A percentile compares a stretch with the other conserved stretches of the same genome.
These are phyloP conservation scores for Chouioia cunea DNA, from an alignment of 2,888 invertebrate species.

Conservation along the genomic window DNA sequence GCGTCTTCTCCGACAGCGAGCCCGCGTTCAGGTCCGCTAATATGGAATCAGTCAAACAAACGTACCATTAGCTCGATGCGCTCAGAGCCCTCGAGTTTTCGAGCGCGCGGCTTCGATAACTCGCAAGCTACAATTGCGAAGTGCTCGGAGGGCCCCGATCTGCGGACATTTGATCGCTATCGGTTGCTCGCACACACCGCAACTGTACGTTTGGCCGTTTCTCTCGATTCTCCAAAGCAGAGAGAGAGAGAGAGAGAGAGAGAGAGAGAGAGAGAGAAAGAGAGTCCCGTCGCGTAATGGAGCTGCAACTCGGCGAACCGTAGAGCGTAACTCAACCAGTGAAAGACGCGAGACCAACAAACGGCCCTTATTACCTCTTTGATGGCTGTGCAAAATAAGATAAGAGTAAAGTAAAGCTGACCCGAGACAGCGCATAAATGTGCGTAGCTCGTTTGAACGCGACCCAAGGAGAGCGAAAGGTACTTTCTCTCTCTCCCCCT, in stretches of 20 bases:
- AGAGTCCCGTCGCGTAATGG: no score
- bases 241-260: conserved; percentile 1
- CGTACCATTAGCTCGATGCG: no score
- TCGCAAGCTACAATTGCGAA: conserved; percentile 7
- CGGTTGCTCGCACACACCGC: neutral
- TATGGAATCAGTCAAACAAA: conserved; percentile 50
- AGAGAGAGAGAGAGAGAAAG: conserved; percentile 14
- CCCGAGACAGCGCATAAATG: no score
- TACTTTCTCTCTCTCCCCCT: conserved; percentile 1
- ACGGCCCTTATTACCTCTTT: no score
- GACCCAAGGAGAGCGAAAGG: neutral
- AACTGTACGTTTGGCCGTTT: conserved; percentile 7
- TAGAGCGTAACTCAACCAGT: no score
- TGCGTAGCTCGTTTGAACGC: no score
- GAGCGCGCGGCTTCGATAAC: no score
- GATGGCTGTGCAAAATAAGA: no score
- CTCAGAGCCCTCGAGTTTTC: no score
- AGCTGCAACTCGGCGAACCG: no score
- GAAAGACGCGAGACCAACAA: no score
- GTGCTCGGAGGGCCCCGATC: conserved; percentile 1
- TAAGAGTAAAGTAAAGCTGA: no score
- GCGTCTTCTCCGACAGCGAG: conserved; percentile 67
- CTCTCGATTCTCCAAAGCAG: conserved; percentile 30
- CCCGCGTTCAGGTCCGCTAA: conserved; percentile 69
- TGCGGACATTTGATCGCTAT: conserved; percentile 13